phyloP scores from a whole-genome alignment of 2,888 invertebrate species.

The Acronicta leporina region DNA sequence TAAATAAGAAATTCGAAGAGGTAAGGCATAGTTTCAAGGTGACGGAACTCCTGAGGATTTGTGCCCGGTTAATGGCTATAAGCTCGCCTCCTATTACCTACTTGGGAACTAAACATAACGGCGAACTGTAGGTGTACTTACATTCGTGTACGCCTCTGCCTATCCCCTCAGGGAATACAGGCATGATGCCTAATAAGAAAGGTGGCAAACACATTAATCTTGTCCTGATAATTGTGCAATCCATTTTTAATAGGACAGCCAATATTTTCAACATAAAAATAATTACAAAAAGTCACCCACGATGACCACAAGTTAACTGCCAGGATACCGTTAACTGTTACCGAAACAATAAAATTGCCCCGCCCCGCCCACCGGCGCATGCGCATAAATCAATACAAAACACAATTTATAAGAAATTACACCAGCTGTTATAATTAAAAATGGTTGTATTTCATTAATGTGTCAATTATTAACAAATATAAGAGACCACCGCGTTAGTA shows the following conservation, averaged over 20 bases:
- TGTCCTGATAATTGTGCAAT: conserved; percentile 16
- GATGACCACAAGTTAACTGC: conserved; percentile 38
- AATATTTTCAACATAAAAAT: conserved; percentile 25
- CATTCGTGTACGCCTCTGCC: too few relatives aligned
- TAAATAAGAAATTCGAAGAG: too few relatives aligned
- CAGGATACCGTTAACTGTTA: conserved; percentile 66
- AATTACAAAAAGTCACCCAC: conserved; percentile 40
- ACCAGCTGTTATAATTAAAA: conserved; percentile 77
- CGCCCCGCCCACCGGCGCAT: conserved; percentile 68
- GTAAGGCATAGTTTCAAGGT: too few relatives aligned
- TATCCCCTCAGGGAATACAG: too few relatives aligned
- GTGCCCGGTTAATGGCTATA: too few relatives aligned
- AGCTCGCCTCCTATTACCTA: too few relatives aligned
- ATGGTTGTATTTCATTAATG: conserved; percentile 74
- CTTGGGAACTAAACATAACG: too few relatives aligned
- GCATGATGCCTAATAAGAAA: too few relatives aligned
- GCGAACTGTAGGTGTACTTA: too few relatives aligned
- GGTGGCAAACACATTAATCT: conserved; percentile 2
- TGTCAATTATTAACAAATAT: conserved; percentile 83
- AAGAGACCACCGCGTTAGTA: conserved; percentile 75
- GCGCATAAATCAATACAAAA: conserved; percentile 81
- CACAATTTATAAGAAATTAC: conserved; percentile 84
- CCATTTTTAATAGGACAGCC: conserved; percentile 35
- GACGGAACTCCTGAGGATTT: too few relatives aligned
- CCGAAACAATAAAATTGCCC: conserved; percentile 82